Evolutionary conservation across 1,140 invertebrate species (phyloP).

Genomic region (Megalopta genalis): DNA sequence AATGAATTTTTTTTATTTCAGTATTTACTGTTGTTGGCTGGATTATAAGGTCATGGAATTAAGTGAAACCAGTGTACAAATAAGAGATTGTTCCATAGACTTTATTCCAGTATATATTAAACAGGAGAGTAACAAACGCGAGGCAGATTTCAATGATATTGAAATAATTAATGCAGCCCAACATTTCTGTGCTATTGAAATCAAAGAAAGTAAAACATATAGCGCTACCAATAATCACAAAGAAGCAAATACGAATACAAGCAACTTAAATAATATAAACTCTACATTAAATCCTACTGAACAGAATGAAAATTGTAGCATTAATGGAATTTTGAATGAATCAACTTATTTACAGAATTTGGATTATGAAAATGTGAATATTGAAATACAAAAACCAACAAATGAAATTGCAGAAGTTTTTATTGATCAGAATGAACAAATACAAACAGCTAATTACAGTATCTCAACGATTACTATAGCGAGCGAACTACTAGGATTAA

Average conservation of each 20-base stretch:
- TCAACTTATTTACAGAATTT: slow-evolving; percentile 54
- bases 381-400: slow-evolving; percentile 56
- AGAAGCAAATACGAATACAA: slow-evolving; percentile 22
- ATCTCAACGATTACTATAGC: slow-evolving; percentile 58
- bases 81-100: slow-evolving; percentile 51
- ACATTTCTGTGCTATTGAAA: slow-evolving; percentile 61
- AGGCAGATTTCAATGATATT: slow-evolving; percentile 54
- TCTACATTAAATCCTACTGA: slow-evolving; percentile 49
- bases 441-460: slow-evolving; percentile 53
- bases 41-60: slow-evolving; percentile 65
- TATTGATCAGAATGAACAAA: slow-evolving; percentile 50
- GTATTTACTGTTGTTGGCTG: slow-evolving; percentile 12
- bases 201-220: slow-evolving; percentile 51
- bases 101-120: slow-evolving; percentile 52
- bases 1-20: slow-evolving; percentile 32
- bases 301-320: slow-evolving; percentile 37
- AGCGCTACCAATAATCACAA: slow-evolving; percentile 4
- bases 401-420: slow-evolving; percentile 49
- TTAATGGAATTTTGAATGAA: slow-evolving; percentile 43
- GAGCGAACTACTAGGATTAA: slow-evolving; percentile 56
- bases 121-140: slow-evolving; percentile 43
- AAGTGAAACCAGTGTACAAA: slow-evolving; percentile 55
- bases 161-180: slow-evolving; percentile 60
- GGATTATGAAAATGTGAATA: slow-evolving; percentile 57
- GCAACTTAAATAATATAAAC: slow-evolving; percentile 31